Conservation (phyloP, 2,888 invertebrate species). For the Drosophila flavopinicola region DNA sequence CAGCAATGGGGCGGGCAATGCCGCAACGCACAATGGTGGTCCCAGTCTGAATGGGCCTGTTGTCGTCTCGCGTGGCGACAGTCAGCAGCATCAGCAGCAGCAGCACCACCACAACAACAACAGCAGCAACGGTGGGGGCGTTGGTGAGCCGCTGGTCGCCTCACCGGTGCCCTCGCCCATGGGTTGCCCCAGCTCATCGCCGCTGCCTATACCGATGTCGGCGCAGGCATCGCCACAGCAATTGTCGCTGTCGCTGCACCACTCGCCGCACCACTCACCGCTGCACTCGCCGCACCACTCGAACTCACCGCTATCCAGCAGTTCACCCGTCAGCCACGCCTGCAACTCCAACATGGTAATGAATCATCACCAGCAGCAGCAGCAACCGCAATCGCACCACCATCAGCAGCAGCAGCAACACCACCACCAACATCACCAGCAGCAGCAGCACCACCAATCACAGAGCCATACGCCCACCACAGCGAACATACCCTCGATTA, state of each 20-base stretch:
- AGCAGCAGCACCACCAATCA: conserved; percentile 59
- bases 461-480: conserved; percentile 75
- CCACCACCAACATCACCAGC: conserved; percentile 53
- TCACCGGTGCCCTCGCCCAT: conserved; percentile 77
- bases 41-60: conserved; percentile 48
- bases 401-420: conserved; percentile 65
- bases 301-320: conserved; percentile 77
- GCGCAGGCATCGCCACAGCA: conserved; percentile 66
- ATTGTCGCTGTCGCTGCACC: conserved; percentile 79
- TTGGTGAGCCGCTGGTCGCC: conserved; percentile 52
- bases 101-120: conserved; percentile 61
- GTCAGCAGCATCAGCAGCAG: conserved; percentile 35
- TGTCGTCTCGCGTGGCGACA: conserved; percentile 17
- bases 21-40: conserved; percentile 60
- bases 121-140: conserved; percentile 35
- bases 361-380: conserved; percentile 65
- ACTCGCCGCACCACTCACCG: conserved; percentile 81
- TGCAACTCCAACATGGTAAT: conserved; percentile 64
- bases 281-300: conserved; percentile 81
- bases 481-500: conserved; percentile 82
- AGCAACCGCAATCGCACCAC: conserved; percentile 58
- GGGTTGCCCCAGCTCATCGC: conserved; percentile 79
- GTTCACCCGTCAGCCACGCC: conserved; percentile 74
- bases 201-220: conserved; percentile 81
- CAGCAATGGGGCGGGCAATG: conserved; percentile 55